A percentile compares a stretch with the other conserved stretches of the same genome.
These are phyloP conservation scores for Diachrysia chrysitis DNA, from an alignment of 2,888 invertebrate species.

Conservation along the genomic window DNA sequence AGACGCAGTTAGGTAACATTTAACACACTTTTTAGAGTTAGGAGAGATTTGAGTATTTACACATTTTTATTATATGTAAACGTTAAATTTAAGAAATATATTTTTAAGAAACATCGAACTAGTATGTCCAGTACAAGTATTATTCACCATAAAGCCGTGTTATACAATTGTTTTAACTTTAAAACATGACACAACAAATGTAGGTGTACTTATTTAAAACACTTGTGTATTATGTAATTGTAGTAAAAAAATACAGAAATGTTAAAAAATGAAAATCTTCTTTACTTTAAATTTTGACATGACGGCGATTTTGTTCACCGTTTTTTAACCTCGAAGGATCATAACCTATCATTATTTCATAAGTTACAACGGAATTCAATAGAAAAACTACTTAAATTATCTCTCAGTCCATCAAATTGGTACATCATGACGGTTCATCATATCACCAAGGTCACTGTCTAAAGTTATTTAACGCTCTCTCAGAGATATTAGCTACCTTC, in stretches of 20 bases:
- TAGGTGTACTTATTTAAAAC: no score
- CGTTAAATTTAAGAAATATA: no score
- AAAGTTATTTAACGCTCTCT: conserved; percentile 33
- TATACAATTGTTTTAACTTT: background rate
- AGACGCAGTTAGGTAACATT: conserved; percentile 42
- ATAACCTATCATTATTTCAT: background rate
- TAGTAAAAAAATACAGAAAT: no score
- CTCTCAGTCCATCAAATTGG: conserved; percentile 25
- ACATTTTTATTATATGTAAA: background rate
- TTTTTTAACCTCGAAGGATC: background rate
- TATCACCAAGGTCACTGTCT: conserved; percentile 43
- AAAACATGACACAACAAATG: no score
- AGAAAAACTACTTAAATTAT: conserved; percentile 26
- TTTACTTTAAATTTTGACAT: no score
- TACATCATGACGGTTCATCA: conserved; percentile 31
- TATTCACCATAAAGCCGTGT: no score
- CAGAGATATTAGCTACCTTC: conserved; percentile 45
- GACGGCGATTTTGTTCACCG: background rate
- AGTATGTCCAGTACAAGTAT: no score
- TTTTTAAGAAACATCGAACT: no score
- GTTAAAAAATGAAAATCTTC: no score
- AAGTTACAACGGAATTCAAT: background rate
- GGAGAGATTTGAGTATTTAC: background rate
- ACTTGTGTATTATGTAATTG: no score
- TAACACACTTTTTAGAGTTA: conserved; percentile 45